Percentiles rank a stretch among this genome's conserved stretches.
phyloP scores from a whole-genome alignment of 2,888 invertebrate genomes.

The Drosophila monieri region DNA sequence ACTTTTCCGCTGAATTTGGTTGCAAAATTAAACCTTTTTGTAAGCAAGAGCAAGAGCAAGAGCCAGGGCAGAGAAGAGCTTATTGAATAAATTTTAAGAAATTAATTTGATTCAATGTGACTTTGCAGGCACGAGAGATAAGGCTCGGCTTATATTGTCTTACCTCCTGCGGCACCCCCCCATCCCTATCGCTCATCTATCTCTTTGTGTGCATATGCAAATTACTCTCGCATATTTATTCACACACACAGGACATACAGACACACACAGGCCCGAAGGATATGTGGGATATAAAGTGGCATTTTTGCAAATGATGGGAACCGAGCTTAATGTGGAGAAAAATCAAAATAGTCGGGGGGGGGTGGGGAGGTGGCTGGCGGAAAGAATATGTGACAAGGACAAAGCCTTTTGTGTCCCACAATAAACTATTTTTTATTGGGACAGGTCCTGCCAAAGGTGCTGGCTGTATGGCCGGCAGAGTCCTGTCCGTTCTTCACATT shows the following conservation, averaged over 20 bases:
- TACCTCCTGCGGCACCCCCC: background rate
- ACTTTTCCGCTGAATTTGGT: no score
- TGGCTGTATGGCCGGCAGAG: background rate
- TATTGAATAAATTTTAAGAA: conserved; percentile 31
- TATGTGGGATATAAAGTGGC: conserved; percentile 41
- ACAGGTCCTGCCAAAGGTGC: conserved; percentile 24
- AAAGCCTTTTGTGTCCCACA: conserved; percentile 49
- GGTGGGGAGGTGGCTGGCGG: background rate
- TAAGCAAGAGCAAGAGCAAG: no score
- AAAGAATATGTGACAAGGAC: conserved; percentile 36
- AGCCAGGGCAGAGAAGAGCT: background rate
- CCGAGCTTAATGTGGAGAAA: conserved; percentile 44
- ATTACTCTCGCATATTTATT: conserved; percentile 43
- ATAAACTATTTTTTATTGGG: conserved; percentile 60
- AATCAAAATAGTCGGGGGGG: conserved; percentile 47
- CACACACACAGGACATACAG: conserved; percentile 5
- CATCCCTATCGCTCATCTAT: conserved; percentile 11
- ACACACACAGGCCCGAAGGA: background rate
- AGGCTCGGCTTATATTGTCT: conserved; percentile 30
- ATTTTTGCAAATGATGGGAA: conserved; percentile 56
- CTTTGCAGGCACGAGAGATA: conserved; percentile 2
- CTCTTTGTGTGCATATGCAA: conserved; percentile 44
- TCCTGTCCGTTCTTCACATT: conserved; percentile 20
- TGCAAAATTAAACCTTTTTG: no score
- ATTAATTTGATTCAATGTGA: conserved; percentile 23